Evolutionary conservation across 2,888 invertebrate species (phyloP).

Genomic region (Holacanthella duospinosa): DNA sequence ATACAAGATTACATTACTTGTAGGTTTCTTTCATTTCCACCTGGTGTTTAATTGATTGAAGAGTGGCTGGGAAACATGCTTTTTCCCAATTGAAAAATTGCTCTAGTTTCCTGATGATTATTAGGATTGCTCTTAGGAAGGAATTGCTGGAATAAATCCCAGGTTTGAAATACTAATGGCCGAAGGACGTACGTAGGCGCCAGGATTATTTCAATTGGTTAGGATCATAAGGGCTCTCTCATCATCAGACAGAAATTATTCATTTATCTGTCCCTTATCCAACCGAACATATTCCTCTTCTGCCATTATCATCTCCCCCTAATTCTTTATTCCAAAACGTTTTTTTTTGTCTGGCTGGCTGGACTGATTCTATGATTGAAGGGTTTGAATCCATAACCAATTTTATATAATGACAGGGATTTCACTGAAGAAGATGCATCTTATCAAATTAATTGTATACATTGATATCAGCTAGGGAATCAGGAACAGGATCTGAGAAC

Average conservation of each 20-base stretch:
- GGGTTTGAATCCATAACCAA: conserved; percentile 1
- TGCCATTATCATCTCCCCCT: neutral
- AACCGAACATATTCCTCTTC: neutral
- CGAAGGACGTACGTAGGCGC: conserved; percentile 14
- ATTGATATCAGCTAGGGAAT: neutral
- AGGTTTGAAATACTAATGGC: conserved; percentile 7
- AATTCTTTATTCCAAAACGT: neutral
- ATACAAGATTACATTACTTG: too few relatives aligned
- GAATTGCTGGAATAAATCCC: neutral
- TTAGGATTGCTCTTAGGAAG: conserved; percentile 3
- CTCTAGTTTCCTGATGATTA: conserved; percentile 15
- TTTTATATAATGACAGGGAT: conserved; percentile 1
- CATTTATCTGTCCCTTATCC: neutral
- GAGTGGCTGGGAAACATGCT: too few relatives aligned
- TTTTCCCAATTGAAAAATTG: conserved; percentile 26
- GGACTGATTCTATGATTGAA: conserved; percentile 6
- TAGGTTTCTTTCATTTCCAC: too few relatives aligned
- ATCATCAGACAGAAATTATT: neutral
- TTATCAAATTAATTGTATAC: neutral
- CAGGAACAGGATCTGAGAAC: neutral
- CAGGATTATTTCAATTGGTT: conserved; percentile 17
- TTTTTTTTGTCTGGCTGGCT: neutral
- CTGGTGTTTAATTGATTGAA: too few relatives aligned
- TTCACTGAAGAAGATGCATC: neutral
- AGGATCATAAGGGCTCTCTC: conserved; percentile 8